Evolutionary conservation across 2,888 invertebrate species (phyloP).

Genomic region (Aspidiotus rigidus): DNA sequence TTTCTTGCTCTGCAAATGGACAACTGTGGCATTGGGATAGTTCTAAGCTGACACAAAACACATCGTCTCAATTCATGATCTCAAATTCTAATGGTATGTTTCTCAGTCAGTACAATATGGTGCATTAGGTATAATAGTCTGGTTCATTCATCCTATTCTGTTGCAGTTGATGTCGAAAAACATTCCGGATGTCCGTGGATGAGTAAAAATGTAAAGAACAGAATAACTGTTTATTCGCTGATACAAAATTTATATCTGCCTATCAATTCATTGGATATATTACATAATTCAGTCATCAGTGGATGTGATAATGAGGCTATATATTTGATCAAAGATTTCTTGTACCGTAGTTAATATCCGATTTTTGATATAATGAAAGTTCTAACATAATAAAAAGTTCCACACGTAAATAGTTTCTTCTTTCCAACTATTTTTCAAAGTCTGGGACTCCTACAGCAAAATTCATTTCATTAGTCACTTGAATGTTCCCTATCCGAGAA

Average conservation of each 20-base stretch:
- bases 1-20: constrained; percentile 70
- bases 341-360: no score
- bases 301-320: constrained; percentile 84
- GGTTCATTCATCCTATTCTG: no score
- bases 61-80: neutral
- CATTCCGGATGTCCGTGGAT: constrained; percentile 56
- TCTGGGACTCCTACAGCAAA: no score
- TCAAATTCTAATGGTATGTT: neutral
- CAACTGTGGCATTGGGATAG: constrained; percentile 87
- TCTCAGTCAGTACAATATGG: neutral
- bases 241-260: constrained; percentile 66
- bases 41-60: constrained; percentile 39
- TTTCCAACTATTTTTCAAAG: no score
- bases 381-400: no score
- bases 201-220: constrained; percentile 56
- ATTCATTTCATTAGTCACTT: no score
- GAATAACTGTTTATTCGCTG: constrained; percentile 62
- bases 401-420: no score
- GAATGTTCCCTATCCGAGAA: no score
- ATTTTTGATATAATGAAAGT: no score
- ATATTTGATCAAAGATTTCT: constrained; percentile 60
- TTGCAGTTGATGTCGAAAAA: neutral
- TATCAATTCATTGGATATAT: constrained; percentile 72
- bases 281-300: constrained; percentile 63
- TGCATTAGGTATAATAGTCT: no score